These are phyloP conservation scores for Malacosoma neustria DNA, from an alignment of 2,888 invertebrate species.

Conservation along the genomic window DNA sequence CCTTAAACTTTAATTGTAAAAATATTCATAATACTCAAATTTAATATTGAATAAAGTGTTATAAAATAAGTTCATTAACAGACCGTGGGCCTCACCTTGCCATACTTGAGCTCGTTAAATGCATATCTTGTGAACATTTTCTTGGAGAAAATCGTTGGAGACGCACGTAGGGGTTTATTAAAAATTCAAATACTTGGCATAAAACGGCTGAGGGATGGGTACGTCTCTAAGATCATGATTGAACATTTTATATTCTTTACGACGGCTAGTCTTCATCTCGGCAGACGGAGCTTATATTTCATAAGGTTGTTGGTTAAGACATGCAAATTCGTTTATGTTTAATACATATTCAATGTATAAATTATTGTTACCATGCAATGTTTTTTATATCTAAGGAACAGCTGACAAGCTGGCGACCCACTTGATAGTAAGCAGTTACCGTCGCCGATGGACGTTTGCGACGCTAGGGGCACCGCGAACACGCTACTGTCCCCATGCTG, in stretches of 20 bases:
- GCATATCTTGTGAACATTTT: slow-evolving; percentile 30
- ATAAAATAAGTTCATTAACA: slow-evolving; percentile 25
- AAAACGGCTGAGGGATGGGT: slow-evolving; percentile 24
- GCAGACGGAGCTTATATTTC: background rate
- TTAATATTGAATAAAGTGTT: slow-evolving; percentile 1
- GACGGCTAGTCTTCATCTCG: slow-evolving; percentile 1
- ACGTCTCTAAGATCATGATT: slow-evolving; percentile 44
- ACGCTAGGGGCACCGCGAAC: too few species aligned
- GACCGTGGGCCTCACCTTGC: slow-evolving; percentile 19
- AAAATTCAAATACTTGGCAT: slow-evolving; percentile 39
- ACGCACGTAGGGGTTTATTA: slow-evolving; percentile 31
- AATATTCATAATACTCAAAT: background rate
- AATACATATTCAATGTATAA: background rate
- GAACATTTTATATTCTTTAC: slow-evolving; percentile 53
- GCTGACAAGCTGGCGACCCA: too few species aligned
- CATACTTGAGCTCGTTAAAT: slow-evolving; percentile 22
- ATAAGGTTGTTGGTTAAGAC: background rate
- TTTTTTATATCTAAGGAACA: too few species aligned
- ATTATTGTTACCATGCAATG: background rate
- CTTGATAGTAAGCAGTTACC: too few species aligned
- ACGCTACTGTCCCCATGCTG: too few species aligned
- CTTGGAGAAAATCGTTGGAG: slow-evolving; percentile 21
- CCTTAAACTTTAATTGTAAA: too few species aligned
- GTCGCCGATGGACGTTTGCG: too few species aligned
- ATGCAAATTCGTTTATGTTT: background rate